phyloP scores from a whole-genome alignment of 2,888 invertebrate species.

The Cantharis rustica region DNA sequence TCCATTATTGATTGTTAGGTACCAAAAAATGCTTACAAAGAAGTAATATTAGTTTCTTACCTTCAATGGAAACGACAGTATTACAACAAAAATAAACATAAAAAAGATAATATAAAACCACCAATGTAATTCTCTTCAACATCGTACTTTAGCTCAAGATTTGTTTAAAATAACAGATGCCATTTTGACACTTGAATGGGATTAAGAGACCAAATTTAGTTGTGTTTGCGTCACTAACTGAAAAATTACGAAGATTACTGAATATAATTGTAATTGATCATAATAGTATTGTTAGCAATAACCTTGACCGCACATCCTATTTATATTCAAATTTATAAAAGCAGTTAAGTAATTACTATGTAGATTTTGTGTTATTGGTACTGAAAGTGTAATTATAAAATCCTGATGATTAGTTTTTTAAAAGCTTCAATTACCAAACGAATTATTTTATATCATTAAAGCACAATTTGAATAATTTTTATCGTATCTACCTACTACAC shows the following conservation, averaged over 20 bases:
- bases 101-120: conserved; percentile 18
- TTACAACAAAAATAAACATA: conserved; percentile 21
- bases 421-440: background rate
- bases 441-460: background rate
- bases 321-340: conserved; percentile 13
- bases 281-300: conserved; percentile 27
- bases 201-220: conserved; percentile 18
- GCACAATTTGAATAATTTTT: too few species aligned
- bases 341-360: background rate
- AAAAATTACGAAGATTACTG: conserved; percentile 28
- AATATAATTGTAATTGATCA: conserved; percentile 30
- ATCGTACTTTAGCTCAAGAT: conserved; percentile 21
- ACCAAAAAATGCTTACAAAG: conserved; percentile 17
- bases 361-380: background rate
- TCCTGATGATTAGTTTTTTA: too few species aligned
- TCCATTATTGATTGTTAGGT: conserved; percentile 18
- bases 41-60: conserved; percentile 26
- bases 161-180: conserved; percentile 21
- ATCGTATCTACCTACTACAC: too few species aligned
- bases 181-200: conserved; percentile 22
- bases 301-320: conserved; percentile 28
- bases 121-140: conserved; percentile 20
- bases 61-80: conserved; percentile 24
- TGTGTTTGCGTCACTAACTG: conserved; percentile 27
- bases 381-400: background rate